phyloP scores from a whole-genome alignment of 2,113 vertebrate genomes.

The Polyodon spathula region DNA sequence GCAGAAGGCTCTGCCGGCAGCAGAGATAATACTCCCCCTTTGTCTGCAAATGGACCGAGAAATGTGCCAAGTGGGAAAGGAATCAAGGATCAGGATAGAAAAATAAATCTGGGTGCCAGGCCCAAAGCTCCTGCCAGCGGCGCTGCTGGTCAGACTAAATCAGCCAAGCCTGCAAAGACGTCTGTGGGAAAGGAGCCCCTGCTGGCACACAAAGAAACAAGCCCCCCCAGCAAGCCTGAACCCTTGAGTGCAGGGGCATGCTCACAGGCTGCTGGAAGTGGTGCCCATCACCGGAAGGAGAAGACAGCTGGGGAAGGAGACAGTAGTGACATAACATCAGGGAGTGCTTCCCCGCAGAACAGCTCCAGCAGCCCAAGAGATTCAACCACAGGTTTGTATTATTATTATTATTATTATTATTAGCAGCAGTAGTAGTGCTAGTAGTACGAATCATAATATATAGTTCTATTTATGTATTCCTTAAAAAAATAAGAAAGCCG shows the following conservation, averaged over 20 bases:
- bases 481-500: too few species aligned
- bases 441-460: conserved; percentile 30
- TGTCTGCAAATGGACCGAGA: conserved; percentile 50
- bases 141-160: conserved; percentile 43
- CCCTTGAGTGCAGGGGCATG: too few species aligned
- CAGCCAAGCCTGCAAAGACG: conserved; percentile 56
- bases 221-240: conserved; percentile 10
- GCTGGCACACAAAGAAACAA: too few species aligned
- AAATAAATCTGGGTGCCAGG: conserved; percentile 61
- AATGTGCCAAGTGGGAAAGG: conserved; percentile 50
- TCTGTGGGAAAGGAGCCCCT: conserved; percentile 29
- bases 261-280: too few species aligned
- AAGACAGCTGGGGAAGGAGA: too few species aligned
- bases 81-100: conserved; percentile 58
- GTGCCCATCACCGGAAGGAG: too few species aligned
- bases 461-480: too few species aligned
- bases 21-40: conserved; percentile 45
- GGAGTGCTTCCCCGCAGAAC: conserved; percentile 56
- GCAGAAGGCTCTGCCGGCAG: conserved; percentile 43
- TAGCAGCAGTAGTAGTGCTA: too few species aligned
- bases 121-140: conserved; percentile 65
- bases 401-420: too few species aligned
- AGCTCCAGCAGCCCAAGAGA: conserved; percentile 44
- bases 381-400: conserved; percentile 45
- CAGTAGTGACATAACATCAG: conserved; percentile 45